Percentiles rank a stretch among this genome's conserved stretches.
phyloP scores from a whole-genome alignment of 2,113 vertebrate genomes.

The Onychostoma macrolepis region DNA sequence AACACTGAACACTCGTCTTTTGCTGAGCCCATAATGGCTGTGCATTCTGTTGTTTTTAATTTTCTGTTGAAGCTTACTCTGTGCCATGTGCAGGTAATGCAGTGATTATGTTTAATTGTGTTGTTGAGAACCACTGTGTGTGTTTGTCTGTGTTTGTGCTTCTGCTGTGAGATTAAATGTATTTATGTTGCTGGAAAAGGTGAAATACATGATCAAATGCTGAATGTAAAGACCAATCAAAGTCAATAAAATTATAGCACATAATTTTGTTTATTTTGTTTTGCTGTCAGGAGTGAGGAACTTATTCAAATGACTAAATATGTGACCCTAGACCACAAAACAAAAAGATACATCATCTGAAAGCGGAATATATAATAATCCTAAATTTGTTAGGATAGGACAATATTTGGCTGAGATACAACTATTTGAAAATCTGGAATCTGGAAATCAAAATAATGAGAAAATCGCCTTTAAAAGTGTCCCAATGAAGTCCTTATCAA shows the following conservation, averaged over 20 bases:
- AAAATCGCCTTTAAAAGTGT: no score
- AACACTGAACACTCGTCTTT: not conserved
- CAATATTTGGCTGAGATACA: no score
- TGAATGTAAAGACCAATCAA: slow-evolving; percentile 15
- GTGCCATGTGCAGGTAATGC: not conserved
- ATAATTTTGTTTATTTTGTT: not conserved
- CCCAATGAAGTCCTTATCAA: no score
- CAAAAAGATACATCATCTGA: no score
- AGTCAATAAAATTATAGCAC: slow-evolving; percentile 15
- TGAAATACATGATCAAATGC: not conserved
- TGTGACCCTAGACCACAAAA: no score
- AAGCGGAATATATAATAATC: no score
- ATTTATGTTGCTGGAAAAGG: slow-evolving; percentile 2
- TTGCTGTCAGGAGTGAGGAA: not conserved
- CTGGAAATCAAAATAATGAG: no score
- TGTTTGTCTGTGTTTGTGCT: slow-evolving; percentile 14
- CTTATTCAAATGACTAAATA: not conserved
- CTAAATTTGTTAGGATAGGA: no score
- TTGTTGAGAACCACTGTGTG: not conserved
- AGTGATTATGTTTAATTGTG: slow-evolving; percentile 26
- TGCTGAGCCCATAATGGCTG: not conserved
- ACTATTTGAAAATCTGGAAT: no score
- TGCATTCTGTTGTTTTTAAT: slow-evolving; percentile 25
- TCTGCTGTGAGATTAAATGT: not conserved
- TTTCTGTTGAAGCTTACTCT: not conserved